Percentiles rank a stretch among this genome's conserved stretches.
These are phyloP conservation scores for Tragelaphus strepsiceros DNA, from an alignment of 2,113 vertebrate genomes.

Conservation along the genomic window DNA sequence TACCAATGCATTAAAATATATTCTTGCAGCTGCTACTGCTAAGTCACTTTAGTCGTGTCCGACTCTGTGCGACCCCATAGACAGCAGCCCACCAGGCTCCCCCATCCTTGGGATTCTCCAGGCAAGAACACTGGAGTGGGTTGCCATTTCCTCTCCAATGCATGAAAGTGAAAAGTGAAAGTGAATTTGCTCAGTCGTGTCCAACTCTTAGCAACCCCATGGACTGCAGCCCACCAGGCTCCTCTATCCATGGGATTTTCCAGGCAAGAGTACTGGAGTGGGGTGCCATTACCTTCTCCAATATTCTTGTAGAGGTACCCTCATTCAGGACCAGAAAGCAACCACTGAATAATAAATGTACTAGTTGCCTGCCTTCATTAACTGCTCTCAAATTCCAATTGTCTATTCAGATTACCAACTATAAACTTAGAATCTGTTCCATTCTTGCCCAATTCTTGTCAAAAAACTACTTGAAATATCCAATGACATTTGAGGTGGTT, in stretches of 20 bases:
- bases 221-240: too few species aligned
- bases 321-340: neutral
- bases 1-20: neutral
- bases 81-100: too few species aligned
- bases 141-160: too few species aligned
- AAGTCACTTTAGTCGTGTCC: too few species aligned
- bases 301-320: neutral
- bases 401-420: neutral
- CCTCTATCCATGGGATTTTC: accelerated
- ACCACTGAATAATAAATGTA: neutral
- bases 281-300: too few species aligned
- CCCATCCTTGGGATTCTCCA: too few species aligned
- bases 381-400: neutral
- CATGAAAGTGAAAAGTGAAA: too few species aligned
- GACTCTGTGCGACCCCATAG: too few species aligned
- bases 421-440: neutral
- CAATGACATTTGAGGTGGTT: neutral
- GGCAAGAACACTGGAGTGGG: too few species aligned
- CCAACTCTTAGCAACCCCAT: too few species aligned
- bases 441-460: neutral
- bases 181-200: too few species aligned
- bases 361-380: neutral
- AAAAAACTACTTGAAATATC: neutral
- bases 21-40: neutral
- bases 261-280: too few species aligned